These are phyloP conservation scores for Perccottus glenii DNA, from an alignment of 2,113 vertebrate species.

Conservation along the genomic window DNA sequence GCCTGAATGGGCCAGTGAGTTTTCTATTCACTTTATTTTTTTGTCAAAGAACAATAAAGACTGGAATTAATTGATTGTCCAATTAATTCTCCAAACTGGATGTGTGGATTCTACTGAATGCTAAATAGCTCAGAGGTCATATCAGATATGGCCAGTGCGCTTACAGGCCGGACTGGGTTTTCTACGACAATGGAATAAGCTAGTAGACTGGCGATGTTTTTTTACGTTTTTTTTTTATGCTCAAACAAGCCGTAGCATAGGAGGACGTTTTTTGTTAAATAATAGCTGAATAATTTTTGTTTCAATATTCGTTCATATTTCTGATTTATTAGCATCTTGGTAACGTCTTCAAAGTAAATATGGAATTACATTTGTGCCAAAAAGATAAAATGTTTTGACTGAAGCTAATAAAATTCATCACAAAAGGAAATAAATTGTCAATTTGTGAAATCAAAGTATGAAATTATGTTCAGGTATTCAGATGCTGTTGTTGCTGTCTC, in stretches of 20 bases:
- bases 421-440: no score
- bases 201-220: slow-evolving; percentile 68
- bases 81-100: slow-evolving; percentile 56
- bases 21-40: slow-evolving; percentile 32
- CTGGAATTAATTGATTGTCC: slow-evolving; percentile 66
- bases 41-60: slow-evolving; percentile 48
- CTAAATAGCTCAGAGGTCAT: slow-evolving; percentile 72
- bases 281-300: slow-evolving; percentile 56
- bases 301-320: slow-evolving; percentile 37
- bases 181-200: slow-evolving; percentile 74
- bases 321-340: slow-evolving; percentile 32
- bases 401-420: no score
- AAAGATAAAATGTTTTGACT: background rate
- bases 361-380: background rate
- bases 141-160: slow-evolving; percentile 75
- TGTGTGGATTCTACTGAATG: slow-evolving; percentile 64
- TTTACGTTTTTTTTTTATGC: slow-evolving; percentile 43
- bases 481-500: no score
- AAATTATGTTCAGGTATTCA: no score
- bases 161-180: slow-evolving; percentile 66
- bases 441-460: no score
- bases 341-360: slow-evolving; percentile 1
- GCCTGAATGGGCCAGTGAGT: slow-evolving; percentile 54
- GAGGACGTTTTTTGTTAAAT: slow-evolving; percentile 64
- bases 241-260: slow-evolving; percentile 69